A percentile compares a stretch with the other conserved stretches of the same genome.
phyloP scores from a whole-genome alignment of 2,113 vertebrate genomes.

The Etheostoma spectabile region DNA sequence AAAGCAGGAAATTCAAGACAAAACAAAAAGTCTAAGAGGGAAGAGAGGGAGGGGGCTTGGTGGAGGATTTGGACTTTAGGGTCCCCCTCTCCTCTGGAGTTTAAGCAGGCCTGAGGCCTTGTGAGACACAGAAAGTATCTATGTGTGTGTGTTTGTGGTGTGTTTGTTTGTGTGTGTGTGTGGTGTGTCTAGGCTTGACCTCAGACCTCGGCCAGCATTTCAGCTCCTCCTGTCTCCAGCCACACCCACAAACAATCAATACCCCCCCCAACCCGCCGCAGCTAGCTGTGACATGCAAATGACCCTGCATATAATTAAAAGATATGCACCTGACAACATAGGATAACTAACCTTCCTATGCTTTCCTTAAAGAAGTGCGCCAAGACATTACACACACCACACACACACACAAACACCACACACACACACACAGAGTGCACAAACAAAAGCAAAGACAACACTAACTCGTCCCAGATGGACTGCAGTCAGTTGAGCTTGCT shows the following conservation, averaged over 20 bases:
- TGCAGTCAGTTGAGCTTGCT: conserved; percentile 57
- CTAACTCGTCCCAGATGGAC: conserved; percentile 61
- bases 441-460: conserved; percentile 36
- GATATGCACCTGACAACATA: conserved; percentile 58
- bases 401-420: conserved; percentile 16
- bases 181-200: conserved; percentile 39
- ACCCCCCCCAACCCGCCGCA: not conserved
- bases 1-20: not conserved
- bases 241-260: conserved; percentile 61
- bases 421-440: conserved; percentile 2
- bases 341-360: conserved; percentile 17
- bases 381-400: conserved; percentile 33
- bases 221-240: conserved; percentile 48
- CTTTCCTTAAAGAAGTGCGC: conserved; percentile 53
- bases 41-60: not conserved
- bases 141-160: not conserved
- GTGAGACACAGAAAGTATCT: conserved; percentile 2
- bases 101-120: conserved; percentile 28
- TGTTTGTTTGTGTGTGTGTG: conserved; percentile 4
- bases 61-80: not conserved
- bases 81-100: not conserved
- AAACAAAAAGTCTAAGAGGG: not conserved
- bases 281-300: conserved; percentile 70
- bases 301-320: conserved; percentile 67
- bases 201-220: conserved; percentile 38